A percentile compares a stretch with the other conserved stretches of the same genome.
Evolutionary conservation across 2,113 vertebrate species (phyloP).

Genomic region (Microtus oregoni): DNA sequence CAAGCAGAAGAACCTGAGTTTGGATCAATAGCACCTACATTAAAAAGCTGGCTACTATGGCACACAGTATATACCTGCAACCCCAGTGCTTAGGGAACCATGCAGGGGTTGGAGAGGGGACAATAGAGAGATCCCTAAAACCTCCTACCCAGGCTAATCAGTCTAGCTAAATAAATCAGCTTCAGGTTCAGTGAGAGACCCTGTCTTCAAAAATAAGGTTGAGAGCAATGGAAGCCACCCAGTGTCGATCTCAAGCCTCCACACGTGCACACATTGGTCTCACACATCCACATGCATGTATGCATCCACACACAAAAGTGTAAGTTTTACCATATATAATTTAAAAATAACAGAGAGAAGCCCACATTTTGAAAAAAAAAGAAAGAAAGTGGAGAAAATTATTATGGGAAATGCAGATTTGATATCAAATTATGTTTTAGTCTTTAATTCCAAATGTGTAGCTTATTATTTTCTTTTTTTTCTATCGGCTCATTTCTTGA

Average conservation of each 20-base stretch:
- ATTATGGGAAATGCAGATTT: not conserved
- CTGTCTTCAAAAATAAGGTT: not conserved
- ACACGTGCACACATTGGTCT: not conserved
- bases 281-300: not conserved
- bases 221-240: not conserved
- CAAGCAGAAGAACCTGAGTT: not conserved
- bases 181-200: not conserved
- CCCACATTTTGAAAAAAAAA: slow-evolving; percentile 7
- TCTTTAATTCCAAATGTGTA: not conserved
- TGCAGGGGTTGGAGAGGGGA: no score
- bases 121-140: not conserved
- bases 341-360: not conserved
- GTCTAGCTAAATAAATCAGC: not conserved
- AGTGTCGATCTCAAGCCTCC: not conserved
- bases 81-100: not conserved
- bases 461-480: not conserved
- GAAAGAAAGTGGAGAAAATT: not conserved
- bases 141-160: not conserved
- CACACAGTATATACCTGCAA: not conserved
- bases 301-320: not conserved
- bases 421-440: not conserved
- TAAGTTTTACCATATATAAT: not conserved
- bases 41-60: not conserved
- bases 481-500: not conserved
- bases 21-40: no score